Evolutionary conservation across 2,797 vertebrate genomes (phyloP), one percentile per base, ranked within the genome.

Genomic region (Pipistrellus kuhlii): DNA sequence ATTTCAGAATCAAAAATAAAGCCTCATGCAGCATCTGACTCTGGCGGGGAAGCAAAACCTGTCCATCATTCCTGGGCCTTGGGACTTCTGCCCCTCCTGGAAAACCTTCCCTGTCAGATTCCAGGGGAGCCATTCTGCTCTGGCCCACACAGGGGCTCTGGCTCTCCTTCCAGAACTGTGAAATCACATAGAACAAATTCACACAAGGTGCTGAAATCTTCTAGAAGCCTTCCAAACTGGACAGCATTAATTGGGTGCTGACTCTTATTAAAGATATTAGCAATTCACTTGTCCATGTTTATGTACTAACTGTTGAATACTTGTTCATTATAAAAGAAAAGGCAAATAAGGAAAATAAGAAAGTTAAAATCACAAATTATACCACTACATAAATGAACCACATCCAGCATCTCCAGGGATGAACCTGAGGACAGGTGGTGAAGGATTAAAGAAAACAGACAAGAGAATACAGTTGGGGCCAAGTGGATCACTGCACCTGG

Each of bases 261-360:
- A 41, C 6, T 41, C 38, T 41, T 41, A 41, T 41, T 90, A 85
- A 90, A 92, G 32, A 82, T 69, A 5, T 72, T 46, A 27, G 15
- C 27, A 75, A 59, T 85, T 91, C 51, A 51, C 55, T 80, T 90
- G 7, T 75, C 92, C 95, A 88, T 85, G 27, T 53, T 72, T 62
- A 83, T 66, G 57, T 35, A 11, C 57, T 75, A 32, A 68, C 18
- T 86, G 20, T 62, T 91, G 25, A 85, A 86, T 85, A 62, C 27
- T 10, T 87, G 68, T 64, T 92, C 23, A 55, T 32, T 85, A 1
- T 88, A 81, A 88, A 75, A 66, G 44, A 66, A 62, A 80, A 72
- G 59, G 32, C 55, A 87, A 62, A 71, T 59, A 68, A 69, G 55
- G 55, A 23, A 59, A 95, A 51, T 13, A 59, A 80, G n/a, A 76